These are phyloP conservation scores for Amblyjoppa fuscipennis DNA, from an alignment of 2,888 invertebrate genomes.

Conservation along the genomic window DNA sequence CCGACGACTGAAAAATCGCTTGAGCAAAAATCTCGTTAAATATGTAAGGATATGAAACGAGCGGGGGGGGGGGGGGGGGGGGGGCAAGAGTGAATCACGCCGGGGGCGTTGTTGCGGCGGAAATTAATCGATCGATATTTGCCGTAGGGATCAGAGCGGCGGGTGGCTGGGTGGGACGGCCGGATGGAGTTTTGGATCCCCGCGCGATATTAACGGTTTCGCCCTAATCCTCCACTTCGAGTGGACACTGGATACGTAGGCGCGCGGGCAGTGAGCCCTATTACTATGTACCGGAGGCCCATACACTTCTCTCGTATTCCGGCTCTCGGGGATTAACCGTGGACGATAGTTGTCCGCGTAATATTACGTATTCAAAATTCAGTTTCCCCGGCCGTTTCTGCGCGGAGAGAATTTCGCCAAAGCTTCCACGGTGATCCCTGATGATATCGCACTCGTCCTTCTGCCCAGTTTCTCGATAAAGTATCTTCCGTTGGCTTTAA, in stretches of 20 bases:
- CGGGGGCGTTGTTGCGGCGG: not conserved
- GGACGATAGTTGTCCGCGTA: conserved; percentile 29
- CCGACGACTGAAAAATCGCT: not conserved
- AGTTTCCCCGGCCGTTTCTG: not conserved
- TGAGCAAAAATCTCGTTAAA: not conserved
- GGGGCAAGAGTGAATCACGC: not conserved
- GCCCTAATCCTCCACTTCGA: conserved; percentile 54
- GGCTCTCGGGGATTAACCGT: conserved; percentile 49
- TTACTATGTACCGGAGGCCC: conserved; percentile 15
- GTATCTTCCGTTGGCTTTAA: no score
- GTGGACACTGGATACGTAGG: conserved; percentile 35
- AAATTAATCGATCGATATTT: conserved; percentile 62
- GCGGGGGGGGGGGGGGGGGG: no score
- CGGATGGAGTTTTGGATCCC: conserved; percentile 24
- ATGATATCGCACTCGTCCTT: no score
- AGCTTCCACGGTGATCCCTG: not conserved
- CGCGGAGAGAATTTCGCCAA: not conserved
- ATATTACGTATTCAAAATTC: not conserved
- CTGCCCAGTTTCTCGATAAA: no score
- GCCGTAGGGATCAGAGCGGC: conserved; percentile 44
- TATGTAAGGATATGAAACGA: not conserved
- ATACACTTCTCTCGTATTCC: conserved; percentile 36
- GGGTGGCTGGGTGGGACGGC: not conserved
- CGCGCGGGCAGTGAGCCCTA: conserved; percentile 15
- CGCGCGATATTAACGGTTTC: conserved; percentile 63